These are phyloP conservation scores for Mirounga angustirostris DNA, from an alignment of 2,113 vertebrate genomes.

Conservation along the genomic window DNA sequence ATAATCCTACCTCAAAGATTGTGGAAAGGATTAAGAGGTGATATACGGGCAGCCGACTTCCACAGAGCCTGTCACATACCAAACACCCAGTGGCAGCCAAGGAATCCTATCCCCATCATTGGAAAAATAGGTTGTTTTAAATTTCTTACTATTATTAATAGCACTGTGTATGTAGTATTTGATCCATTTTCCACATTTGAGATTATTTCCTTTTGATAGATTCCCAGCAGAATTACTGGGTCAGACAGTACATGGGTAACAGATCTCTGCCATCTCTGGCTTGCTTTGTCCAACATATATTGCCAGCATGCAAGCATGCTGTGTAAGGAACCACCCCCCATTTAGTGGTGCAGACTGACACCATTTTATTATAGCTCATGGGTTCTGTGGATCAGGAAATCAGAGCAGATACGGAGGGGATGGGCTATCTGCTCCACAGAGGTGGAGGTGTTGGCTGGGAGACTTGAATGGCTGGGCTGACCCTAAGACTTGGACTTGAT, in stretches of 20 bases:
- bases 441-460: neutral
- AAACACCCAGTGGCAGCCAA: neutral
- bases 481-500: neutral
- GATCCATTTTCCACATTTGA: conserved; percentile 3
- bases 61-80: neutral
- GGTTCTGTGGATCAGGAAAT: neutral
- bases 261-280: neutral
- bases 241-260: neutral
- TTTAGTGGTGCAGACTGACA: neutral
- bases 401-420: neutral
- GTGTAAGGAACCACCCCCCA: neutral
- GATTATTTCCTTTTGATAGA: neutral
- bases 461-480: fast-evolving
- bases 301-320: fast-evolving
- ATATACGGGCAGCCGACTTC: neutral
- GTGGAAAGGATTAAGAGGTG: neutral
- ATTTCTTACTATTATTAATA: neutral
- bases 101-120: neutral
- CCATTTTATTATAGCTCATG: neutral
- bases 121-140: neutral
- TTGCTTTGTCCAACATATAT: neutral
- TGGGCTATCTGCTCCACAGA: neutral
- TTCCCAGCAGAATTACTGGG: neutral
- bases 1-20: neutral
- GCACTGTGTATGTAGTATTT: neutral